These are phyloP conservation scores for Papilio helenus DNA, from an alignment of 1,140 invertebrate species.

Conservation along the genomic window DNA sequence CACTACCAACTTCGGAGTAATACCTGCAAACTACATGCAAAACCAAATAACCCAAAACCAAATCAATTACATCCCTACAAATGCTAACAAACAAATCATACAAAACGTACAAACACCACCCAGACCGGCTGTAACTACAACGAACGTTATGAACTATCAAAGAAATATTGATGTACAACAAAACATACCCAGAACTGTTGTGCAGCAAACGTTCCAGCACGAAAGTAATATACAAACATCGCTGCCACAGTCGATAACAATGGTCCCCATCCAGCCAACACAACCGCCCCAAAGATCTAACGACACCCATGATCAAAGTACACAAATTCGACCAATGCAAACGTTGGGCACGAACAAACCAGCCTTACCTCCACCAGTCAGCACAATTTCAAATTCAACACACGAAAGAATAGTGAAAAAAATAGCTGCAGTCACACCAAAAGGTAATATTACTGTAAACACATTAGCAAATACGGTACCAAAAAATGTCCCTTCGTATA, in stretches of 20 bases:
- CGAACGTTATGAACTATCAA: neutral
- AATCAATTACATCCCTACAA: slow-evolving; percentile 26
- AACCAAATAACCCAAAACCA: slow-evolving; percentile 41
- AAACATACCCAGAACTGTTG: slow-evolving; percentile 42
- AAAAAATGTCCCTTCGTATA: slow-evolving; percentile 42
- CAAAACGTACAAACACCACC: slow-evolving; percentile 39
- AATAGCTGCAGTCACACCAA: slow-evolving; percentile 39
- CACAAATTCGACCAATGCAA: slow-evolving; percentile 44
- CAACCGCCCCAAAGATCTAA: slow-evolving; percentile 44
- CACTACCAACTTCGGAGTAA: slow-evolving; percentile 31
- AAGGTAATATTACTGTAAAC: slow-evolving; percentile 37
- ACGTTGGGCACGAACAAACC: slow-evolving; percentile 32
- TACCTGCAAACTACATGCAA: slow-evolving; percentile 26
- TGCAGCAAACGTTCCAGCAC: slow-evolving; percentile 42
- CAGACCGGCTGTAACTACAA: neutral
- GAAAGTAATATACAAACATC: slow-evolving; percentile 42
- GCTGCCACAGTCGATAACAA: slow-evolving; percentile 44
- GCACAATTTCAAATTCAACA: slow-evolving; percentile 18
- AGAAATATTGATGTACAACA: slow-evolving; percentile 34
- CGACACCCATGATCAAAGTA: slow-evolving; percentile 39
- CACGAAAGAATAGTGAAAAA: slow-evolving; percentile 43
- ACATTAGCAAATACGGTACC: slow-evolving; percentile 43
- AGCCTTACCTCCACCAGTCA: neutral
- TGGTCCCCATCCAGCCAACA: slow-evolving; percentile 46
- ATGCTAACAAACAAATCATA: slow-evolving; percentile 37